These are phyloP conservation scores for Tinea trinotella DNA, from an alignment of 2,888 invertebrate genomes.

Conservation along the genomic window DNA sequence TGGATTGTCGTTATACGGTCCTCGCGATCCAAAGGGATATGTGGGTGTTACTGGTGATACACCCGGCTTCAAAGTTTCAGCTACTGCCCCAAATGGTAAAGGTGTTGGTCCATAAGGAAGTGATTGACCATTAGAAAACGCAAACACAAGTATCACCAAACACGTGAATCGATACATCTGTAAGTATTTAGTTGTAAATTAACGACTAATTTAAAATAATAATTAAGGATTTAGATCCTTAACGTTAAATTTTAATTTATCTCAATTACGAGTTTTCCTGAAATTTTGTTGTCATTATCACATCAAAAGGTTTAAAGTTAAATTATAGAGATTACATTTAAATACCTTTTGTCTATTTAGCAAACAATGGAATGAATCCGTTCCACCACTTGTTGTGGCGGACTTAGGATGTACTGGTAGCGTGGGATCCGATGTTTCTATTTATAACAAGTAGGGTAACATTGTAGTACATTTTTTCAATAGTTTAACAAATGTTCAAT, in stretches of 20 bases:
- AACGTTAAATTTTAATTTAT: too few species aligned
- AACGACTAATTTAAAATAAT: background rate
- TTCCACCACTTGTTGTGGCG: background rate
- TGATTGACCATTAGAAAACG: constrained; percentile 19
- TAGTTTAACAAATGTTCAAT: constrained; percentile 51
- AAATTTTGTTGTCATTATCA: too few species aligned
- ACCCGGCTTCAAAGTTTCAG: background rate
- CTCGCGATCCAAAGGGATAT: background rate
- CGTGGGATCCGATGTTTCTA: constrained; percentile 55
- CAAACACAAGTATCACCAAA: constrained; percentile 22
- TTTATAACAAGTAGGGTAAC: constrained; percentile 60
- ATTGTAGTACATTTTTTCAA: constrained; percentile 51
- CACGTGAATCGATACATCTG: constrained; percentile 31
- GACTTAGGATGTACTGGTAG: constrained; percentile 37
- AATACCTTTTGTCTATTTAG: constrained; percentile 11
- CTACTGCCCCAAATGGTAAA: constrained; percentile 13
- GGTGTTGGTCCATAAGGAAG: constrained; percentile 6
- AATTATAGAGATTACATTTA: background rate
- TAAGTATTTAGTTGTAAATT: constrained; percentile 20
- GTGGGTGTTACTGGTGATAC: background rate
- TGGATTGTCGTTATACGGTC: background rate
- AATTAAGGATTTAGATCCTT: constrained; percentile 16
- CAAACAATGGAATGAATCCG: background rate
- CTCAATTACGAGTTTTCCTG: too few species aligned
- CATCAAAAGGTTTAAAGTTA: too few species aligned